Evolutionary conservation across 2,888 invertebrate genomes (phyloP), one percentile per base, ranked within the genome.

Genomic region (Pogonocherus hispidulus): DNA sequence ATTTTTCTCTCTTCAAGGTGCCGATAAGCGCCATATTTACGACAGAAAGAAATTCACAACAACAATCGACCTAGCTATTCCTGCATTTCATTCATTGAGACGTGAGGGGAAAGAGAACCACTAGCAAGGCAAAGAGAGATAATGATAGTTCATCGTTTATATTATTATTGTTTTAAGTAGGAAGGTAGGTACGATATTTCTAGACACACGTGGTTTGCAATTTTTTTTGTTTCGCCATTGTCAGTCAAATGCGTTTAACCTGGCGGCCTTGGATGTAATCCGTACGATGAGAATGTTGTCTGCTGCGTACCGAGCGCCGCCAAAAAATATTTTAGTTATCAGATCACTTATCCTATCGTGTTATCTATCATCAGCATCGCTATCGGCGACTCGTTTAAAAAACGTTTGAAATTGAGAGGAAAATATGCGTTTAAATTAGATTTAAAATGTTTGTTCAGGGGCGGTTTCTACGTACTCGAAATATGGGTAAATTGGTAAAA

Each of bases 211-310:
- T 16, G 41, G 41, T 41, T 14, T n/a, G 41, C 6, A 14, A 41
- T 41, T 41, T 41, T 41, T 41, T 41, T 41, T 41, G 14, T 41
- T 41, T n/a, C 16, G 16, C 14, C n/a, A 41, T 41, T 41, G 41
- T 41, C 41, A 41, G 41, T 41, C 3, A 41, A 41, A 41, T 41
- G 41, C 41, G 41, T 41, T 41, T 41, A 41, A 41, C 41, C 41
- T 41, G 41, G 16, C 41, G 41, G 41, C 41, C 41, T 41, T 41
- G 41, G 41, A n/a, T 41, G 16, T 41, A 41, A 41, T n/a, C n/a
- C 41, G 41, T n/a, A 0, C 41, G 41, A n/a, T n/a, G 41, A 4
- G n/a, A 11, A 8, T 11, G 41, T 9, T 41, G 41, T 41, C 41
- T 41, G 41, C 14, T n/a, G 32, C 32, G 32, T 11, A 32, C 9